Evolutionary conservation across 2,113 vertebrate species (phyloP).

Genomic region (Chaetodon trifascialis): DNA sequence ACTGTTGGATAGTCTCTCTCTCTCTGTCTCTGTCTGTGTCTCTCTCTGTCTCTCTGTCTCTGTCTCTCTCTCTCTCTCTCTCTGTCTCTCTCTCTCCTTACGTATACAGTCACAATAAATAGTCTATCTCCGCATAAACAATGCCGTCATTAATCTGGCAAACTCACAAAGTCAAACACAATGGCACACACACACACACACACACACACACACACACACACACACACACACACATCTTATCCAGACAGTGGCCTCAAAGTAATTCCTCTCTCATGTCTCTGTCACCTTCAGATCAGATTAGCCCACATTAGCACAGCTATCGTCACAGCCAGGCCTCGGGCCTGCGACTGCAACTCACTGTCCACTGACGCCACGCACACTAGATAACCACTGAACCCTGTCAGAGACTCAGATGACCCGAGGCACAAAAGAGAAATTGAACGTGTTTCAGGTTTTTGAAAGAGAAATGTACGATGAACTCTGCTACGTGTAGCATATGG

Average conservation of each 20-base stretch:
- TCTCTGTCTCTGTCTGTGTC: background rate
- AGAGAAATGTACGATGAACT: background rate
- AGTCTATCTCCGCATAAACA: background rate
- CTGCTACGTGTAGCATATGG: background rate
- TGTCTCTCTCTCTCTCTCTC: background rate
- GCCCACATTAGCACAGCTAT: conserved; percentile 65
- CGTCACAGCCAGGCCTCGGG: conserved; percentile 54
- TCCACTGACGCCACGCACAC: background rate
- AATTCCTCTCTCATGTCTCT: conserved; percentile 71
- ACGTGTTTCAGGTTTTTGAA: background rate
- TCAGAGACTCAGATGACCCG: background rate
- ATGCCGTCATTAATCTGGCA: background rate
- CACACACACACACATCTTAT: conserved; percentile 16
- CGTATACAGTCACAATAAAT: background rate
- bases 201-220: no score
- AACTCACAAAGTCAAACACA: conserved; percentile 19
- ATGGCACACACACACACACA: background rate
- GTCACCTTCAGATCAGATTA: conserved; percentile 81
- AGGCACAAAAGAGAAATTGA: background rate
- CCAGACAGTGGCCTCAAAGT: conserved; percentile 49
- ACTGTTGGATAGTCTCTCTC: background rate
- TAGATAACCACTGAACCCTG: conserved; percentile 6
- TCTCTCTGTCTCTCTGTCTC: background rate
- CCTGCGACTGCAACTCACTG: conserved; percentile 31
- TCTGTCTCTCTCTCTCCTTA: background rate